Base-by-base conservation (phyloP, 2,888 invertebrate genomes). In the Aleiodes leptofemur region DNA sequence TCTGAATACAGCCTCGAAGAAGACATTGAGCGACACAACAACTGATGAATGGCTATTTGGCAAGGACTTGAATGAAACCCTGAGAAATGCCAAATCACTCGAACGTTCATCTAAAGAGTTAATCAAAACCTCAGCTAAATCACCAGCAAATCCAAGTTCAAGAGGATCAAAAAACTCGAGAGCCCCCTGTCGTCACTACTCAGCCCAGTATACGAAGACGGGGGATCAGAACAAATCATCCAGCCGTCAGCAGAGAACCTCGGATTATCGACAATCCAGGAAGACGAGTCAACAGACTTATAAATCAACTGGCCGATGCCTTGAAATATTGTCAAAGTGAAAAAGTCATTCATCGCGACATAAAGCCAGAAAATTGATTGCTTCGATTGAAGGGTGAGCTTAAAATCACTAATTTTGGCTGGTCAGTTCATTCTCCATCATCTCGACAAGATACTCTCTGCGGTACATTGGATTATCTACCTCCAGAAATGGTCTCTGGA, bases 331-430 rank as follows among this genome's bases (percentile, higher is more conserved):
- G 98, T 82, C 98, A 98, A 85, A 92, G 93, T 55, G 96, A 95
- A 83, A 95, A 96, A 90, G 97, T 98, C 0, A 98, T 98, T 80
- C 98, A 98, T 88, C 91, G 97, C 77, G 98, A 98, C 86, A 97
- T 98, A 14, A 98, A 98, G 88, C 98, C 98, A 0, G 98, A 99
- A 87, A 99, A 99, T 90, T 91, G 98, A 57, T 91, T 99, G 5
- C 91, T 99, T 4, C 96, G 97, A 1, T 91, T 93, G 74, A 94
- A 94, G 76, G 96, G 95, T 55, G 96, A 97, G 84, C 91, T 98
- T 0, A 99, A 99, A 91, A 96, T 98, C 81, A 98, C 98, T 5
- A 98, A 98, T 90, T 99, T 98, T 90, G 98, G 98, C 13, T 99
- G 98, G 98, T 98, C 98, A 0, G 98, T 98, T 0, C 98, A 98